Percentiles rank a stretch among this genome's conserved stretches.
These are phyloP conservation scores for Heterotilapia buettikoferi DNA, from an alignment of 2,113 vertebrate species.

Conservation along the genomic window DNA sequence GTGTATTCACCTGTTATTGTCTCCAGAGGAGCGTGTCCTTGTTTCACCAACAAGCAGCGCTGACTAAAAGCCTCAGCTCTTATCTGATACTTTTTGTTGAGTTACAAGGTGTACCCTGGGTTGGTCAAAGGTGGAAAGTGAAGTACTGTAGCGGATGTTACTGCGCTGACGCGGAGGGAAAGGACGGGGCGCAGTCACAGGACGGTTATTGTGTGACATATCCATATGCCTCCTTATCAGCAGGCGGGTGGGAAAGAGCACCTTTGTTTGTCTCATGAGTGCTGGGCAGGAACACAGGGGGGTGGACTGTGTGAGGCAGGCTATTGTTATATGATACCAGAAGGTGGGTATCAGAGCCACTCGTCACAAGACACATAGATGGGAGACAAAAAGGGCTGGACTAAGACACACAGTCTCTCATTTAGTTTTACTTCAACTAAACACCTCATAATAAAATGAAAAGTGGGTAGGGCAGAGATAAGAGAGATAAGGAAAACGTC, in stretches of 20 bases:
- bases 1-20: not conserved
- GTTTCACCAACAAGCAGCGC: not conserved
- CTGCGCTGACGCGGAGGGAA: not conserved
- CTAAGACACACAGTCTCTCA: not conserved
- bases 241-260: constrained; percentile 31
- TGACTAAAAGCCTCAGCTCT: not conserved
- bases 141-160: not conserved
- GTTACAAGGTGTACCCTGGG: not conserved
- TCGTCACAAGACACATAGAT: constrained; percentile 60
- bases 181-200: constrained; percentile 12
- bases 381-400: not conserved
- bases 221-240: constrained; percentile 40
- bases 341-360: constrained; percentile 60
- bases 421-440: not conserved
- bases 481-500: not conserved
- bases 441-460: constrained; percentile 15
- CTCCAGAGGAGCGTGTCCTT: not conserved
- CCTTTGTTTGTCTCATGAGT: constrained; percentile 49
- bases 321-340: constrained; percentile 68
- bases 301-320: constrained; percentile 55
- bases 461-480: constrained; percentile 37
- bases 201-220: constrained; percentile 47
- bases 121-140: constrained; percentile 9
- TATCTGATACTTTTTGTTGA: constrained; percentile 9
- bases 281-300: constrained; percentile 35